Conservation (phyloP, 37 sponge, comb jelly and placozoan species). For the Cladorhizidae sp. region DNA sequence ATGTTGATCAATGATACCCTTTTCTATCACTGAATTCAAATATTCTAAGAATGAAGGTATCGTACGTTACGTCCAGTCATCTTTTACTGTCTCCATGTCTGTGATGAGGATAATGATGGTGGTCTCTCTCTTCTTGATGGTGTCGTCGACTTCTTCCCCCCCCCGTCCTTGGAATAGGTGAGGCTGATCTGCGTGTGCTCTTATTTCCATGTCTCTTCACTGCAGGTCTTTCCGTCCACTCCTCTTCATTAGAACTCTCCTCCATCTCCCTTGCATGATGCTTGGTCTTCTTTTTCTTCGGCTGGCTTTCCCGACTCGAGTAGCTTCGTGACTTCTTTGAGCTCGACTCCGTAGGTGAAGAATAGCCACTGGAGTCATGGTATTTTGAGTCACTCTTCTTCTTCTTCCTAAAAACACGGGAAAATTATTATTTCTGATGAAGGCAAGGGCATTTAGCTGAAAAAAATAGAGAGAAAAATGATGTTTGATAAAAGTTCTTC, state of each 20-base stretch:
- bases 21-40: too few species aligned
- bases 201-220: background rate
- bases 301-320: background rate
- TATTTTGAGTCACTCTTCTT: too few species aligned
- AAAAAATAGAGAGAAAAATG: background rate
- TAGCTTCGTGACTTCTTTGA: background rate
- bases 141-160: background rate
- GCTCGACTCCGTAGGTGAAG: background rate
- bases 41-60: too few species aligned
- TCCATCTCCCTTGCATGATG: background rate
- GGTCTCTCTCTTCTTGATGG: background rate
- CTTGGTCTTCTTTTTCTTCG: constrained; percentile 7
- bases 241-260: constrained; percentile 6
- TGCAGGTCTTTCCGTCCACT: constrained; percentile 23
- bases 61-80: too few species aligned
- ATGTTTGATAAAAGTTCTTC: background rate
- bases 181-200: background rate
- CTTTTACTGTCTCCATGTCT: constrained; percentile 10
- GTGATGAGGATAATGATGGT: background rate
- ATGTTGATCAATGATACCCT: too few species aligned
- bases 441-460: too few species aligned
- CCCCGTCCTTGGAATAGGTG: background rate
- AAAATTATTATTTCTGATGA: background rate
- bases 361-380: background rate
- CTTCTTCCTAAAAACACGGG: background rate